Conservation (phyloP, 2,113 vertebrate species). For the Elachura formosa region DNA sequence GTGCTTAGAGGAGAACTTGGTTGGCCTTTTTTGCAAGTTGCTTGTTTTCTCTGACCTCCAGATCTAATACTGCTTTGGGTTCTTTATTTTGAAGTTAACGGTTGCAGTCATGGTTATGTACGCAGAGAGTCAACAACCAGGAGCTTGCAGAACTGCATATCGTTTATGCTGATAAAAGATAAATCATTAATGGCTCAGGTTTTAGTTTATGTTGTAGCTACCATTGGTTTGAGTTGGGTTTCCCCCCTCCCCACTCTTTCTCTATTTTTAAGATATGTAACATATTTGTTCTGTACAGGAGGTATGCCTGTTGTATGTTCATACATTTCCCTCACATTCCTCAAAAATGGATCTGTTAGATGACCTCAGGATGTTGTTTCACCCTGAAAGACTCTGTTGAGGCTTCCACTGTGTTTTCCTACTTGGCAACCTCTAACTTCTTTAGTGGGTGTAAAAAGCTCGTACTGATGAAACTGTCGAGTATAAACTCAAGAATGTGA, state of each 20-base stretch:
- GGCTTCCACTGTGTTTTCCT: not conserved
- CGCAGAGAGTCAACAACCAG: not conserved
- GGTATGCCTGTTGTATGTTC: not conserved
- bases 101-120: not conserved
- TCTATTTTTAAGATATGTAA: not conserved
- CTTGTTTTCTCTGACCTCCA: not conserved
- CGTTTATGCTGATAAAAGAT: not conserved
- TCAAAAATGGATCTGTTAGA: conserved; percentile 8
- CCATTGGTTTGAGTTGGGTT: not conserved
- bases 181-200: not conserved
- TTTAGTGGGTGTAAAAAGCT: conserved; percentile 50
- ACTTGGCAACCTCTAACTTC: conserved; percentile 10
- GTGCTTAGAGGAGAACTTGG: not conserved
- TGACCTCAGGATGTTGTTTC: conserved; percentile 6
- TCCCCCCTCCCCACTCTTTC: rapidly evolving
- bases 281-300: not conserved
- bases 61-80: not conserved
- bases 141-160: not conserved
- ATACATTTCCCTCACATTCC: not conserved
- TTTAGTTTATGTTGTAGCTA: not conserved
- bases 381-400: not conserved
- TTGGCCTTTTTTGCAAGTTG: not conserved
- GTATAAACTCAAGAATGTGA: not conserved
- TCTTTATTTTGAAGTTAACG: not conserved
- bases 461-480: not conserved